Evolutionary conservation across 2,797 vertebrate species (phyloP).

Genomic region (Glyptemys insculpta): DNA sequence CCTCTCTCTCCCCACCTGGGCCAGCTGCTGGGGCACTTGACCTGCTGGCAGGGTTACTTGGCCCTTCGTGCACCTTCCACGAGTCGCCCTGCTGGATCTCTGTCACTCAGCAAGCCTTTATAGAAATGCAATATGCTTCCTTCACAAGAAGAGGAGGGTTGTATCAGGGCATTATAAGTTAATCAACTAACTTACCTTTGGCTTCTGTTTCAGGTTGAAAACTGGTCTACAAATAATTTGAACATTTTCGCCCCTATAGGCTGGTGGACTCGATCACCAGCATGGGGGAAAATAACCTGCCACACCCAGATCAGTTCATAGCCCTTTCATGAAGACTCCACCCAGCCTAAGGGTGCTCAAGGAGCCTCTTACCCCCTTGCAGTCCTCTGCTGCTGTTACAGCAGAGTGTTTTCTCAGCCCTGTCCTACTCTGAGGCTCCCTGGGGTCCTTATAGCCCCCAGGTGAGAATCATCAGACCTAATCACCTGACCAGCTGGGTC

Average conservation of each 20-base stretch:
- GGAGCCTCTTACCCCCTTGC: background rate
- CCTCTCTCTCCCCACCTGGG: no score
- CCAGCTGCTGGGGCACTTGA: no score
- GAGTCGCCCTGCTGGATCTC: background rate
- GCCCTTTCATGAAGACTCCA: no score
- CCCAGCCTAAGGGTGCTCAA: background rate
- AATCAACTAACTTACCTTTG: background rate
- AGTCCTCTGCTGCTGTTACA: background rate
- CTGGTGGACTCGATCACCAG: background rate
- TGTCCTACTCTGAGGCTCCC: background rate
- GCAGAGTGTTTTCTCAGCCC: background rate
- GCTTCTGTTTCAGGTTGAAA: background rate
- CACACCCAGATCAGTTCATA: background rate
- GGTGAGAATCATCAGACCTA: background rate
- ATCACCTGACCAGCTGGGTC: no score
- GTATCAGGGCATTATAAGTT: slow-evolving; percentile 7
- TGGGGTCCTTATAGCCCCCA: background rate
- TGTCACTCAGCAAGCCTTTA: slow-evolving; percentile 14
- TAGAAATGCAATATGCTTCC: background rate
- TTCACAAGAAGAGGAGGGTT: background rate
- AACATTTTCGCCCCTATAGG: background rate
- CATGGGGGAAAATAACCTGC: background rate
- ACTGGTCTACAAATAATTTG: background rate
- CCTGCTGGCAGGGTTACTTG: no score
- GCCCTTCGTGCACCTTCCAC: no score